Evolutionary conservation across 2,797 vertebrate genomes (phyloP).

Genomic region (Thamnophis elegans): DNA sequence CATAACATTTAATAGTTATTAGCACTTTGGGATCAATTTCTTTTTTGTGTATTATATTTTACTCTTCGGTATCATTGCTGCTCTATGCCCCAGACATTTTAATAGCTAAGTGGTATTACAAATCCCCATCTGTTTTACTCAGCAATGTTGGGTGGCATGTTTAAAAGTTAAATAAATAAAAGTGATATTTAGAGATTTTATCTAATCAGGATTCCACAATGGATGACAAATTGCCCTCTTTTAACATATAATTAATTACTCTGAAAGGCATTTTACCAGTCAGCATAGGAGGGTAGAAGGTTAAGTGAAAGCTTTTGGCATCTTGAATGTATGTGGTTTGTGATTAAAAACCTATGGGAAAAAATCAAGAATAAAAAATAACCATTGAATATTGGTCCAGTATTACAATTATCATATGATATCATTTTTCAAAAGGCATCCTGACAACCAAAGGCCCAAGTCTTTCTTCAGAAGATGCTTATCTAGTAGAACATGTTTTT

Average conservation of each 20-base stretch:
- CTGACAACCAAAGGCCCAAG: not conserved
- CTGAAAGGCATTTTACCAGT: constrained; percentile 22
- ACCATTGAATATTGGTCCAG: not conserved
- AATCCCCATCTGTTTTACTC: not conserved
- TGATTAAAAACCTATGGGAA: not conserved
- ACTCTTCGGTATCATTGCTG: not conserved
- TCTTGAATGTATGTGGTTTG: constrained; percentile 35
- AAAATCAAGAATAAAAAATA: constrained; percentile 2
- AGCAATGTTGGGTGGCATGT: constrained; percentile 13
- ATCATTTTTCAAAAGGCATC: not conserved
- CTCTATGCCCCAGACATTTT: not conserved
- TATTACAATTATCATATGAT: not conserved
- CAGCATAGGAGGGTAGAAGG: constrained; percentile 23
- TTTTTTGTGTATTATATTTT: not conserved
- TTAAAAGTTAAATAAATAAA: constrained; percentile 38
- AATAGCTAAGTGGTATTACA: not conserved
- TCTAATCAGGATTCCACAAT: constrained; percentile 51
- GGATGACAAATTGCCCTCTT: constrained; percentile 51
- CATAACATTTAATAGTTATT: not conserved
- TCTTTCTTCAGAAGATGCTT: not conserved
- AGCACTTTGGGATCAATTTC: not conserved
- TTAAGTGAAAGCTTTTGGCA: constrained; percentile 38
- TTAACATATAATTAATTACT: constrained; percentile 41
- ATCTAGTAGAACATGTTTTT: not conserved
- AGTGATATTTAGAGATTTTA: constrained; percentile 50